Base-by-base conservation (phyloP, 2,797 vertebrate genomes). In the Anabacerthia variegaticeps region DNA sequence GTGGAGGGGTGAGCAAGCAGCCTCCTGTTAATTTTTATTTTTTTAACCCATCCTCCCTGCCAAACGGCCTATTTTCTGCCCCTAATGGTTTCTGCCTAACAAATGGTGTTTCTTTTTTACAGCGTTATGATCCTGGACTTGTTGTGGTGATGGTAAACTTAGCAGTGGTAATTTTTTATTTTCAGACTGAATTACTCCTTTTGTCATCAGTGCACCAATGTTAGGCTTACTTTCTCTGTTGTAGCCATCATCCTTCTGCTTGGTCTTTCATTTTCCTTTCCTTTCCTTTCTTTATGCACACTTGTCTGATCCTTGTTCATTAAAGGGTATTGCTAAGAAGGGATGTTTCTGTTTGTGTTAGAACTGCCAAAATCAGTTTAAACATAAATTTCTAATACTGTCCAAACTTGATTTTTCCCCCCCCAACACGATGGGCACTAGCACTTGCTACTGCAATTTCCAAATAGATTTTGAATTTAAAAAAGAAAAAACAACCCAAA, bases 81-180 rank as follows among this genome's bases (percentile, higher is more conserved):
- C 98, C 98, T 99, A 95, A 98, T 99, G 99, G 99, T 99, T 99
- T 98, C 99, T 99, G 98, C 99, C 99, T 99, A 99, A 99, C 99
- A 99, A 99, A 99, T 99, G 99, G 98, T 99, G 98, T 99, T 99
- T 99, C 99, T 99, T 99, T 99, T 99, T 99, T 99, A 99, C 99
- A 99, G 99, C 98, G 97, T 99, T 99, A 98, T 99, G 99, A 99
- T 99, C 99, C 99, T 99, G 99, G 99, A 99, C 99, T 99, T 99
- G 99, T 99, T 99, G 99, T 99, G 99, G 99, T 99, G 99, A 99
- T 99, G 99, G 99, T 99, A 99, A 99, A 99, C 99, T 99, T 99
- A 99, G 98, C 98, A 98, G 99, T 99, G 99, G 99, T 99, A 99
- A 99, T 99, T 99, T 99, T 99, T 99, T 99, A 99, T 99, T 99